Evolutionary conservation across 2,113 vertebrate genomes (phyloP).

Genomic region (Thunnus maccoyii): DNA sequence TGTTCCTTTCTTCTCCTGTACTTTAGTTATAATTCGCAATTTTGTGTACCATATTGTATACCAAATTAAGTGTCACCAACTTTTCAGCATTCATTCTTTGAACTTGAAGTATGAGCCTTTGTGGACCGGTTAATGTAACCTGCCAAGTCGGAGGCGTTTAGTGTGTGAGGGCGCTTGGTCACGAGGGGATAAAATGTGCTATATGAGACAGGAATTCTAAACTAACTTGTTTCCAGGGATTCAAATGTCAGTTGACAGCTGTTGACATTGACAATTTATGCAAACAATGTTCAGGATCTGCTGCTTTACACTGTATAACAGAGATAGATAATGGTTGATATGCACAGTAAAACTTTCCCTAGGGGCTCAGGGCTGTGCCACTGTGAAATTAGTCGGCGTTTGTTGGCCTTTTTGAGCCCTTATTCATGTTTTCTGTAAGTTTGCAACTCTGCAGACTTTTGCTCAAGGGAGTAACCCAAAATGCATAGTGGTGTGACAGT

Average conservation of each 20-base stretch:
- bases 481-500: not conserved
- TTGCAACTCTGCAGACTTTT: not conserved
- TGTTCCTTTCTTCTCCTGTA: too few species aligned
- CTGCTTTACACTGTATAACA: not conserved
- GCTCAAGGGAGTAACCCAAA: not conserved
- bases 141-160: too few species aligned
- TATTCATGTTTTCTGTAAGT: too few species aligned
- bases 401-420: too few species aligned
- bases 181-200: not conserved
- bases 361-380: not conserved
- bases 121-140: too few species aligned
- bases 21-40: too few species aligned
- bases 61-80: too few species aligned
- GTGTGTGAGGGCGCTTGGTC: not conserved
- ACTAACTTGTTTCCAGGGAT: not conserved
- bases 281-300: not conserved
- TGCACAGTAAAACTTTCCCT: too few species aligned
- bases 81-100: too few species aligned
- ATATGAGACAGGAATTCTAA: too few species aligned
- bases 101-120: too few species aligned
- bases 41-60: too few species aligned
- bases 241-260: not conserved
- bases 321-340: not conserved
- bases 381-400: not conserved
- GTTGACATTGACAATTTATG: not conserved